A percentile compares a stretch with the other conserved stretches of the same genome.
Evolutionary conservation across 2,888 invertebrate genomes (phyloP).

Genomic region (Athripsodes cinereus): DNA sequence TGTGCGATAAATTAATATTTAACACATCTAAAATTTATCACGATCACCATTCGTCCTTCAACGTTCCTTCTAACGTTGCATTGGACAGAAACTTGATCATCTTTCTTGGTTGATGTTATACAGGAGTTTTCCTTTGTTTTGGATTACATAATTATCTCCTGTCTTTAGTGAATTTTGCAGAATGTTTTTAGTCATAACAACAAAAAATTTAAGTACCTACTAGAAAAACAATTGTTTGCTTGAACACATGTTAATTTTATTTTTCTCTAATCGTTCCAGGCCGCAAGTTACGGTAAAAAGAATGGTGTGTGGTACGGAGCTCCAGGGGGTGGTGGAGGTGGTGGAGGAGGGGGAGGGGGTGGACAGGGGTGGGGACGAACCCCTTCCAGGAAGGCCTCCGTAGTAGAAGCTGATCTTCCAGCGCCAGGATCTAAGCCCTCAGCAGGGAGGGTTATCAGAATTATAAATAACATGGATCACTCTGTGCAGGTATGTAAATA

Average conservation of each 20-base stretch:
- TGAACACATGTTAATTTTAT: background rate
- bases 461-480: constrained; percentile 91
- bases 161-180: too few species aligned
- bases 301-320: constrained; percentile 82
- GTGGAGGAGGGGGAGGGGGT: constrained; percentile 65
- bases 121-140: too few species aligned
- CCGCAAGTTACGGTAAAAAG: constrained; percentile 86
- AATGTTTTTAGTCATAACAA: too few species aligned
- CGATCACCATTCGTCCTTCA: too few species aligned
- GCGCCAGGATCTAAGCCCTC: constrained; percentile 70
- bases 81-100: too few species aligned
- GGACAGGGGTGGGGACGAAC: constrained; percentile 66
- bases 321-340: constrained; percentile 51
- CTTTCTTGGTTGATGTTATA: too few species aligned
- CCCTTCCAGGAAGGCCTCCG: constrained; percentile 74
- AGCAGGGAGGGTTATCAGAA: constrained; percentile 82
- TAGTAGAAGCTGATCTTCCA: constrained; percentile 74
- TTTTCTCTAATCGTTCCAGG: constrained; percentile 46
- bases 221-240: too few species aligned
- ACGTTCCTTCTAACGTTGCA: too few species aligned
- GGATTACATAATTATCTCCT: too few species aligned
- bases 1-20: too few species aligned
- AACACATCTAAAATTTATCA: too few species aligned
- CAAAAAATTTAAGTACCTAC: too few species aligned
- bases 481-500: constrained; percentile 86